These are phyloP conservation scores for Zapornia atra DNA, from an alignment of 2,113 vertebrate species.

Conservation along the genomic window DNA sequence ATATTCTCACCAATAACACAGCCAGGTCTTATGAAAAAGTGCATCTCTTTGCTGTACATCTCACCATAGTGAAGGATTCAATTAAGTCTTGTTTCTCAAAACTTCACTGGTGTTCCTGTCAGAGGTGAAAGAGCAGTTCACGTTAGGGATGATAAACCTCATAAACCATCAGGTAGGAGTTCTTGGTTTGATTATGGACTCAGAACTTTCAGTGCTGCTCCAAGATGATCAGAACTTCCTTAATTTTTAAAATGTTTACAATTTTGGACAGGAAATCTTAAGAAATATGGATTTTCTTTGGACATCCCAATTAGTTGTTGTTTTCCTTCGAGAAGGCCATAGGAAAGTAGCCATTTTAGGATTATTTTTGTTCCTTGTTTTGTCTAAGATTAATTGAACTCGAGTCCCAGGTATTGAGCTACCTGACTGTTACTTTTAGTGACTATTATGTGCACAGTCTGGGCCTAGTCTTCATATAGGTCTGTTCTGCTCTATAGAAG, in stretches of 20 bases:
- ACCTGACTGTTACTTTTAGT: slow-evolving; percentile 3
- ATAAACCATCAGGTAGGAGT: background rate
- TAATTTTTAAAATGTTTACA: background rate
- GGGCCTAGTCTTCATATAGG: background rate
- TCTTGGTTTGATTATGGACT: background rate
- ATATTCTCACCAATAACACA: background rate
- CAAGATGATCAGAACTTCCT: background rate
- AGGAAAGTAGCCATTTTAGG: background rate
- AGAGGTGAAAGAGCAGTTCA: background rate
- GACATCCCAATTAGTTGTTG: background rate
- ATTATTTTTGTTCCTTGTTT: background rate
- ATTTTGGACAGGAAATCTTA: background rate
- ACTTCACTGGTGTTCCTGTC: background rate
- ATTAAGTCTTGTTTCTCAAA: background rate
- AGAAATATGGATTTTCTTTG: background rate
- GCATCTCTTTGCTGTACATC: background rate
- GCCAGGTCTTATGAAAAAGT: background rate
- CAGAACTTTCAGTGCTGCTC: background rate
- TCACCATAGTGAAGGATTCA: background rate
- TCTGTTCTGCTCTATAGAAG: background rate
- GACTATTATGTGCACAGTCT: background rate
- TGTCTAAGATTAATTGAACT: background rate
- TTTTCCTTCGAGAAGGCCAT: background rate
- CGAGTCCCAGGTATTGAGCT: background rate
- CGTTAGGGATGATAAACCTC: background rate